These are phyloP conservation scores for Hippopotamyrus pictus DNA, from an alignment of 2,797 vertebrate genomes.

Conservation along the genomic window DNA sequence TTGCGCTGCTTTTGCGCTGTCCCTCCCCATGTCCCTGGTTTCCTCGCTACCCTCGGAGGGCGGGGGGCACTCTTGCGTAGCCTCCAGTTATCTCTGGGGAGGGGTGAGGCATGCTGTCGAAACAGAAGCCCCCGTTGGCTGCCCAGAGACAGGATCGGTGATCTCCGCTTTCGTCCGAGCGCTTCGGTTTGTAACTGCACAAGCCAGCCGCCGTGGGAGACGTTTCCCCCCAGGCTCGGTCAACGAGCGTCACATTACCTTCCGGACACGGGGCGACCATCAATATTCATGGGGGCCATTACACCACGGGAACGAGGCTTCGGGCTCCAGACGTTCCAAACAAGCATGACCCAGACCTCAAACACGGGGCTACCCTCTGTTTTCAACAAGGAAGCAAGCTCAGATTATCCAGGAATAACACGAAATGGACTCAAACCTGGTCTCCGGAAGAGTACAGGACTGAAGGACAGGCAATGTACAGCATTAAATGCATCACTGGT, in stretches of 20 bases:
- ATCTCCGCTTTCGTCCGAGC: neutral
- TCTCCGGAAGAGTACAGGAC: neutral
- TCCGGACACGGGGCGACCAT: neutral
- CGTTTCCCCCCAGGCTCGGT: neutral
- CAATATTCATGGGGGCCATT: neutral
- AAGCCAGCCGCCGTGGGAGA: slow-evolving; percentile 3
- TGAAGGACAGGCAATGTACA: neutral
- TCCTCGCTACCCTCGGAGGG: neutral
- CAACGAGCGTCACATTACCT: no score
- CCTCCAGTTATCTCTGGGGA: neutral
- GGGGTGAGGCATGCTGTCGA: neutral
- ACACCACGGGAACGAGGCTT: neutral
- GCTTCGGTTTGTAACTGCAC: neutral
- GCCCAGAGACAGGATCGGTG: neutral
- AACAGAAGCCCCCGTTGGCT: neutral
- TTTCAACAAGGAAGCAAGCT: neutral
- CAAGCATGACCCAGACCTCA: neutral
- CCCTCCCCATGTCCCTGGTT: neutral
- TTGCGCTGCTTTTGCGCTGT: neutral
- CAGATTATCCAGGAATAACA: neutral
- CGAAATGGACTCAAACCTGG: neutral
- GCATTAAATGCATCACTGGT: neutral
- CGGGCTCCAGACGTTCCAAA: neutral
- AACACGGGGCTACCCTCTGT: neutral
- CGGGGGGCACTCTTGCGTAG: neutral